phyloP scores from a whole-genome alignment of 2,113 vertebrate species.

The Chionis minor region DNA sequence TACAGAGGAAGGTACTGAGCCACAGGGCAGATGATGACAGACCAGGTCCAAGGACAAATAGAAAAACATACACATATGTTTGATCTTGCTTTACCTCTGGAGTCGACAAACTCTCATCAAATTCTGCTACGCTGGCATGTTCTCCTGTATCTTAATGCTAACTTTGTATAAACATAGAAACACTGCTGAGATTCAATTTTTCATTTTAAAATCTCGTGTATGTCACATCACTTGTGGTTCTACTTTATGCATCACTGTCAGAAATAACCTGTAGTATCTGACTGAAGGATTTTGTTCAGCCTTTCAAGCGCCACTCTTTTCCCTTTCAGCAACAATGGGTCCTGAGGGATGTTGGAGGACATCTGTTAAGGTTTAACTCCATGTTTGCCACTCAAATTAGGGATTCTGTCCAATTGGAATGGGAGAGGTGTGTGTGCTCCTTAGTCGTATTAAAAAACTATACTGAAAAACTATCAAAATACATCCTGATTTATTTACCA shows the following conservation, averaged over 20 bases:
- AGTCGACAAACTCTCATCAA: not conserved
- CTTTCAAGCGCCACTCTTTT: not conserved
- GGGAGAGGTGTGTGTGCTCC: not conserved
- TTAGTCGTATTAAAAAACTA: not conserved
- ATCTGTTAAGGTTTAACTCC: not conserved
- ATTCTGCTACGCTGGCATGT: not conserved
- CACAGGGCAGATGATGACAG: not conserved
- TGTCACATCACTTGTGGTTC: not conserved
- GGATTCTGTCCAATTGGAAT: not conserved
- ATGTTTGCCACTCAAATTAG: not conserved
- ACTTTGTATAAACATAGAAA: not conserved
- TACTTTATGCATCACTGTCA: not conserved
- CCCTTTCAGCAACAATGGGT: not conserved
- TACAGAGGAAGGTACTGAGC: not conserved
- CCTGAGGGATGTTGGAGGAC: not conserved
- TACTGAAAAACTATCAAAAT: not conserved
- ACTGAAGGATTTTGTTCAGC: not conserved
- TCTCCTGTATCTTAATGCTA: not conserved
- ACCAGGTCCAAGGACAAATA: not conserved
- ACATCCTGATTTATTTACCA: conserved; percentile 29
- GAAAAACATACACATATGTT: not conserved
- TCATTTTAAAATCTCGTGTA: not conserved
- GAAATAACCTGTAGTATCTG: not conserved
- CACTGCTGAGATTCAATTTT: not conserved
- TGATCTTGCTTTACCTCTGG: not conserved